Evolutionary conservation across 2,888 invertebrate species (phyloP), one percentile per base, ranked within the genome.

Genomic region (Julus scandinavius): DNA sequence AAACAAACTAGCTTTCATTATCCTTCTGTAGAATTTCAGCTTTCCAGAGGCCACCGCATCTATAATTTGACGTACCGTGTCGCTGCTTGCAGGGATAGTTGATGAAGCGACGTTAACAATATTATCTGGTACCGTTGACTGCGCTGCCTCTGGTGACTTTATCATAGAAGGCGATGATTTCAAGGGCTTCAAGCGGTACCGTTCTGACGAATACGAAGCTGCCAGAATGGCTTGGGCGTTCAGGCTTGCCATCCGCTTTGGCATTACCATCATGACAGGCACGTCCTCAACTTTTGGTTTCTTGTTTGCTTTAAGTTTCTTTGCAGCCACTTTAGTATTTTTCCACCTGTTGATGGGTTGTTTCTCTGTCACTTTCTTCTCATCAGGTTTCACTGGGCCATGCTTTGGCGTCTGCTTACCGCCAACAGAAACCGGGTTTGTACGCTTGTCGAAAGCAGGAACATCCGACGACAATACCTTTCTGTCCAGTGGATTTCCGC

Each of bases 151-250:
- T 4, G 41, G 20, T 5, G 87, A 6, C 80, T 87, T 80, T 20
- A 15, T 17, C 9, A 9, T 20, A 4, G 49, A 17, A 17, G 72
- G 5, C 45, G 58, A 5, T 7, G 45, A 38, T 80, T 80, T 80
- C 38, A 80, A 29, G 9, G 58, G 58, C 29, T 87, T 87, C 58
- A 40, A 38, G 11, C 85, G 85, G 50, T 11, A 50, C 11, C 88
- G 88, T 80, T 91, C 91, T 13, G 89, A 87, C 15, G 89, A 88
- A 88, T 97, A 97, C 90, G 96, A 97, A 38, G 97, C 97, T 0
- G 97, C 97, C 90, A 97, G 93, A 91, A 97, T 97, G 38, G 97
- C 97, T 58, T 96, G 96, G 17, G 97, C 97, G 92, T 97, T 97
- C 50, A 97, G 93, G 91, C 97, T 97, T 38, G 97, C 97, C 97